Conservation (phyloP, 2,888 invertebrate species). For the Spilarctia lutea region DNA sequence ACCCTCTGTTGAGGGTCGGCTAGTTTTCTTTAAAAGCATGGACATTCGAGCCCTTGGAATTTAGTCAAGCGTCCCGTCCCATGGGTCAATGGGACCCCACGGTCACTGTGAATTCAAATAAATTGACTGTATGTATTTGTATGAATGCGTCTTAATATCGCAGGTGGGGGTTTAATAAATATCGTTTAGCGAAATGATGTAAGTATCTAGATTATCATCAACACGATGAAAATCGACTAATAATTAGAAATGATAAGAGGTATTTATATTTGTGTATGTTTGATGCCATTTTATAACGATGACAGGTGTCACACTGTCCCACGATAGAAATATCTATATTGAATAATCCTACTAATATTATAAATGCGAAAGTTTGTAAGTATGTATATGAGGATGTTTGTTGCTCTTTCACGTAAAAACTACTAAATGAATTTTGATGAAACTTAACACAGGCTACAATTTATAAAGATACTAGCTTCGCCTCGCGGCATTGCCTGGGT, state of each 20-base stretch:
- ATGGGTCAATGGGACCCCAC: slow-evolving; percentile 67
- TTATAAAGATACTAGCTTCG: no score
- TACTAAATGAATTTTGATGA: no score
- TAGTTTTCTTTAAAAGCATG: slow-evolving; percentile 80
- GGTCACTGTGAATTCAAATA: slow-evolving; percentile 78
- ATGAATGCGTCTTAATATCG: slow-evolving; percentile 34
- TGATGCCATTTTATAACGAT: no score
- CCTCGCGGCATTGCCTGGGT: no score
- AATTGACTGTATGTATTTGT: slow-evolving; percentile 61
- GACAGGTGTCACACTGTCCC: no score
- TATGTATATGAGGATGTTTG: no score
- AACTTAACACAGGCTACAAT: no score
- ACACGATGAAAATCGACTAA: not conserved
- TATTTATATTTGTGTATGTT: no score
- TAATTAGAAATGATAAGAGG: not conserved
- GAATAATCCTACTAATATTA: no score
- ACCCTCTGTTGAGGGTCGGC: slow-evolving; percentile 74
- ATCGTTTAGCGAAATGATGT: slow-evolving; percentile 1
- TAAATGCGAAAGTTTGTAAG: no score
- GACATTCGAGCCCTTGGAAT: slow-evolving; percentile 78
- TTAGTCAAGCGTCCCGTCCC: slow-evolving; percentile 81
- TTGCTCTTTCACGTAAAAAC: no score
- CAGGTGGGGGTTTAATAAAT: slow-evolving; percentile 21
- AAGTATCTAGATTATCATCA: not conserved
- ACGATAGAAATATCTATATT: no score